Evolutionary conservation across 2,113 vertebrate species (phyloP).

Genomic region (Excalfactoria chinensis): DNA sequence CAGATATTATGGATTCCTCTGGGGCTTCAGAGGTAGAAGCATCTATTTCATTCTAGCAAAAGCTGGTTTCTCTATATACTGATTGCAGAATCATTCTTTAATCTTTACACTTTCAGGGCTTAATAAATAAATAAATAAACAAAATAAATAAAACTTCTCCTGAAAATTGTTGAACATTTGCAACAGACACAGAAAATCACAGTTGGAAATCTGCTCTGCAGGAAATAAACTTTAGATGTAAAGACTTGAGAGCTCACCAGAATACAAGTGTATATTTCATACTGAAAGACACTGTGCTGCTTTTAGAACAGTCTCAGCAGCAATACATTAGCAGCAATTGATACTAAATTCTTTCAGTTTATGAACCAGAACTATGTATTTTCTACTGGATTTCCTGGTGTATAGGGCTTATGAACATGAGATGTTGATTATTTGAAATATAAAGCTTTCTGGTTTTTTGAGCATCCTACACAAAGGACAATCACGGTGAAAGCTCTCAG

Average conservation of each 20-base stretch:
- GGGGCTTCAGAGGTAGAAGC: conserved; percentile 57
- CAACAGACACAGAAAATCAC: conserved; percentile 72
- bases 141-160: conserved; percentile 37
- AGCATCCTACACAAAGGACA: neutral
- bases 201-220: conserved; percentile 42
- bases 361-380: neutral
- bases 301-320: conserved; percentile 40
- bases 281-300: conserved; percentile 42
- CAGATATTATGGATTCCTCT: conserved; percentile 55
- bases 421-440: neutral
- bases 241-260: conserved; percentile 33
- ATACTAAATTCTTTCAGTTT: conserved; percentile 54
- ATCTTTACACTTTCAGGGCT: conserved; percentile 66
- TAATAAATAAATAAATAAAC: neutral
- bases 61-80: conserved; percentile 59
- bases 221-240: conserved; percentile 55
- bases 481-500: neutral
- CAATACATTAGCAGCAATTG: conserved; percentile 55
- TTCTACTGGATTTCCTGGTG: neutral
- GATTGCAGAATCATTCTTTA: conserved; percentile 71
- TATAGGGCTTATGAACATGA: neutral
- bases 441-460: neutral
- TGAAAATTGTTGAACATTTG: conserved; percentile 73
- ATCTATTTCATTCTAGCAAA: conserved; percentile 58
- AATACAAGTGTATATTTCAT: conserved; percentile 51